These are phyloP conservation scores for Dermolepida albohirtum DNA, from an alignment of 2,888 invertebrate genomes.

Conservation along the genomic window DNA sequence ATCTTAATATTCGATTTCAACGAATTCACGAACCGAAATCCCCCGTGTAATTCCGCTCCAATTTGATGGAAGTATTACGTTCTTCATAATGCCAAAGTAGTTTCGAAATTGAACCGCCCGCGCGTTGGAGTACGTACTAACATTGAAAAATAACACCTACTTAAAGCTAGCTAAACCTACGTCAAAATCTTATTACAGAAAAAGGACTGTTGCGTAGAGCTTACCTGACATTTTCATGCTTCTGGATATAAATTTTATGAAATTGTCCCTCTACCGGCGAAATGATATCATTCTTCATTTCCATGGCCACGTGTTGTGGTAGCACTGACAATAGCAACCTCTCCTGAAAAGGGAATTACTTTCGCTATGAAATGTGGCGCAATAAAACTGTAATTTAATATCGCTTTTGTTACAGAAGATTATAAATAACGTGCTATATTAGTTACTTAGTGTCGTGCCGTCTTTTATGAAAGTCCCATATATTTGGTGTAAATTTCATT, in stretches of 20 bases:
- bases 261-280: slow-evolving; percentile 92
- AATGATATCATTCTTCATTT: slow-evolving; percentile 94
- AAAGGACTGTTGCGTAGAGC: slow-evolving; percentile 51
- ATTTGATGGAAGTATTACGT: no score
- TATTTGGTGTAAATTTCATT: no score
- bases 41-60: no score
- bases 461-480: no score
- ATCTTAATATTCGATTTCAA: no score
- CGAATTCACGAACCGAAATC: no score
- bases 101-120: no score
- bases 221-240: slow-evolving; percentile 92
- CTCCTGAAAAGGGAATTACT: slow-evolving; percentile 70
- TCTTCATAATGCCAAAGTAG: no score
- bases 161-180: no score
- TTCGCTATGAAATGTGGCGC: slow-evolving; percentile 24
- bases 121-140: no score
- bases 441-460: background rate
- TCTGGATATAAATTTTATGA: slow-evolving; percentile 94
- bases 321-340: slow-evolving; percentile 86
- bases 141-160: no score
- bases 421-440: slow-evolving; percentile 19
- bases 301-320: slow-evolving; percentile 92
- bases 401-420: slow-evolving; percentile 1
- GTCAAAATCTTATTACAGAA: background rate
- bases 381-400: slow-evolving; percentile 17